Percentiles rank a stretch among this genome's conserved stretches.
Conservation (phyloP, 2,113 vertebrate species). For the Onychostruthus taczanowskii region DNA sequence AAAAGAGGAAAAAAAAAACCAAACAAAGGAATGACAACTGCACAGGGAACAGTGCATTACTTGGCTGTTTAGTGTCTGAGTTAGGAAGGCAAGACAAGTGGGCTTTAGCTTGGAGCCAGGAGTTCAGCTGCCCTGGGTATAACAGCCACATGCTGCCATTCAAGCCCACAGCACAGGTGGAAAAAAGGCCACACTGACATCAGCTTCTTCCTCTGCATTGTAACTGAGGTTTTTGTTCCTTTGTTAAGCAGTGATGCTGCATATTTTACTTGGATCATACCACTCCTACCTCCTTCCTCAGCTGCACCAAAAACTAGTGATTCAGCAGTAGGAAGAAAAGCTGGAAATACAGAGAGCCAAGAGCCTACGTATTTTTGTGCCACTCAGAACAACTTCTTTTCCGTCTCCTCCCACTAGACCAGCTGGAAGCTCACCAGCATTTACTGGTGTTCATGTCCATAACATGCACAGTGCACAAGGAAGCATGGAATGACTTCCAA, state of each 20-base stretch:
- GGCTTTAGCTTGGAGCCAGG: background rate
- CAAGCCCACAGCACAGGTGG: background rate
- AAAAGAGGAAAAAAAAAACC: background rate
- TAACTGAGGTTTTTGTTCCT: background rate
- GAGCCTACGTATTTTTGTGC: background rate
- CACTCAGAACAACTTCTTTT: background rate
- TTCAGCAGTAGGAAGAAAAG: background rate
- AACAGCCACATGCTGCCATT: background rate
- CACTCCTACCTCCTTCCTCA: background rate
- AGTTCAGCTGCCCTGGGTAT: background rate
- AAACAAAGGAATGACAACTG: background rate
- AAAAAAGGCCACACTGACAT: background rate
- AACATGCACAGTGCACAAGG: rapidly evolving
- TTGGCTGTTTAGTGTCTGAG: background rate
- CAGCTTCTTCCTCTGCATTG: background rate
- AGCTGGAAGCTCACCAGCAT: background rate
- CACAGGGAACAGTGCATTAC: rapidly evolving
- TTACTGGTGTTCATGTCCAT: background rate
- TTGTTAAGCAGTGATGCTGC: background rate
- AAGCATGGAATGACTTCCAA: background rate
- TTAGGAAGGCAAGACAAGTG: background rate
- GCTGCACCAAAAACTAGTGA: background rate
- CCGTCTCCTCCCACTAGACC: background rate
- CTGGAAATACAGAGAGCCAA: background rate
- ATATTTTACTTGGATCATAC: background rate